phyloP scores from a whole-genome alignment of 2,888 invertebrate genomes.

The Prenolepis imparis region DNA sequence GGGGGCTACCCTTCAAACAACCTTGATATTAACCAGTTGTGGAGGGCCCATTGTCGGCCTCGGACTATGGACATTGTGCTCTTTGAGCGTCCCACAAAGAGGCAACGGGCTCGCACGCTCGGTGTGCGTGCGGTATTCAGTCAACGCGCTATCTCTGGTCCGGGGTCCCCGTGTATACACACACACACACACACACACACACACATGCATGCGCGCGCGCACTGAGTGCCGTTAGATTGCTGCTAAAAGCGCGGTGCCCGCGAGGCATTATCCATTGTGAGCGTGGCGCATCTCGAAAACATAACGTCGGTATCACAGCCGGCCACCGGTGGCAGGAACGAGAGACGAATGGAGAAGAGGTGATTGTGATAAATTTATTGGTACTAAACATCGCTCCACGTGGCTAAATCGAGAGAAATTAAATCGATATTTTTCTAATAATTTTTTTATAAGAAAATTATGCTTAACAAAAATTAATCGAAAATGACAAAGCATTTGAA shows the following conservation, averaged over 20 bases:
- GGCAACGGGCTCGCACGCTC: constrained; percentile 70
- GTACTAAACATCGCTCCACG: neutral
- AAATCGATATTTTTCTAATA: constrained; percentile 8
- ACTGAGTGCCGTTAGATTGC: constrained; percentile 78
- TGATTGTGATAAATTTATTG: constrained; percentile 21
- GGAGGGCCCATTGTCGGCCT: constrained; percentile 81
- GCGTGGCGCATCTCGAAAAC: constrained; percentile 62
- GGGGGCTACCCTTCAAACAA: constrained; percentile 80
- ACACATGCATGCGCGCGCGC: constrained; percentile 61
- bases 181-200: constrained; percentile 62
- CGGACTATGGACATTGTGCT: constrained; percentile 83
- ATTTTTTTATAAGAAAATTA: neutral
- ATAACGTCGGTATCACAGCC: constrained; percentile 60
- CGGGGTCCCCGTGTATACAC: constrained; percentile 44
- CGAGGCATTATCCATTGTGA: constrained; percentile 75
- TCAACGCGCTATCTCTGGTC: constrained; percentile 68
- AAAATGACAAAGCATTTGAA: neutral
- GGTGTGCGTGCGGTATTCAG: constrained; percentile 77
- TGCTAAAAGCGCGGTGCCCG: constrained; percentile 75
- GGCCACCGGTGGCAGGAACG: constrained; percentile 43
- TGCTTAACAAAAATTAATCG: neutral
- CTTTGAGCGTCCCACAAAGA: constrained; percentile 81
- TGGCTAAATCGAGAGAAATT: constrained; percentile 7
- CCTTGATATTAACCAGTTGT: constrained; percentile 84
- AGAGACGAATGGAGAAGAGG: constrained; percentile 16